Evolutionary conservation across 2,888 invertebrate species (phyloP).

Genomic region (Ochropleura leucogaster): DNA sequence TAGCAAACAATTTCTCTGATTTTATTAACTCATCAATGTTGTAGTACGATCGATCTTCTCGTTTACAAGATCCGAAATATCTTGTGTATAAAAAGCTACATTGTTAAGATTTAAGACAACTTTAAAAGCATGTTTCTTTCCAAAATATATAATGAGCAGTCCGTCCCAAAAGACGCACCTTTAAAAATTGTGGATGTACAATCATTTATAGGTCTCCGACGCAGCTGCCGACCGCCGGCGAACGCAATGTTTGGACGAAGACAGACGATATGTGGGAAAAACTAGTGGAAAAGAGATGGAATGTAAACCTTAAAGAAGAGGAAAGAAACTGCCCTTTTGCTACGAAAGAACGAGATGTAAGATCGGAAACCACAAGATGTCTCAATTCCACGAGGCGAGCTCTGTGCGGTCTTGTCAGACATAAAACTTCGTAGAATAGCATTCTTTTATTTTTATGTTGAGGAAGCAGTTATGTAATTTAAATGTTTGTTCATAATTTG

Average conservation of each 20-base stretch:
- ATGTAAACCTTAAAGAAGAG: slow-evolving; percentile 84
- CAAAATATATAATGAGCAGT: slow-evolving; percentile 69
- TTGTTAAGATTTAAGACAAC: slow-evolving; percentile 28
- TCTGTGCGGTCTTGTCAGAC: slow-evolving; percentile 88
- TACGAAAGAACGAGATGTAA: slow-evolving; percentile 83
- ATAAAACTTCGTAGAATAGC: slow-evolving; percentile 86
- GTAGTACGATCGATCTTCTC: neutral
- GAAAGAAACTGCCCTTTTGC: slow-evolving; percentile 78
- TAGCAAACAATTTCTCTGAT: slow-evolving; percentile 51
- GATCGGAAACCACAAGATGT: slow-evolving; percentile 91
- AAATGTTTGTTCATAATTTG: slow-evolving; percentile 68
- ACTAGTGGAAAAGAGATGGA: slow-evolving; percentile 83
- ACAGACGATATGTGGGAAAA: slow-evolving; percentile 87
- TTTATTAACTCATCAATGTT: slow-evolving; percentile 19
- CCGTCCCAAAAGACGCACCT: slow-evolving; percentile 74
- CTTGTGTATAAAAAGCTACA: neutral
- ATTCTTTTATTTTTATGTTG: slow-evolving; percentile 80
- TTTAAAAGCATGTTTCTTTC: slow-evolving; percentile 36
- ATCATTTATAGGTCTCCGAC: slow-evolving; percentile 87
- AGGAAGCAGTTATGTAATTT: slow-evolving; percentile 73
- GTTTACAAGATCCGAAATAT: neutral
- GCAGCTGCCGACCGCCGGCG: slow-evolving; percentile 87
- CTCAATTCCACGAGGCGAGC: slow-evolving; percentile 89
- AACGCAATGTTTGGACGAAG: slow-evolving; percentile 89
- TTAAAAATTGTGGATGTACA: slow-evolving; percentile 84